phyloP scores from a whole-genome alignment of 1,140 invertebrate species.

The Helicorthomorpha holstii region DNA sequence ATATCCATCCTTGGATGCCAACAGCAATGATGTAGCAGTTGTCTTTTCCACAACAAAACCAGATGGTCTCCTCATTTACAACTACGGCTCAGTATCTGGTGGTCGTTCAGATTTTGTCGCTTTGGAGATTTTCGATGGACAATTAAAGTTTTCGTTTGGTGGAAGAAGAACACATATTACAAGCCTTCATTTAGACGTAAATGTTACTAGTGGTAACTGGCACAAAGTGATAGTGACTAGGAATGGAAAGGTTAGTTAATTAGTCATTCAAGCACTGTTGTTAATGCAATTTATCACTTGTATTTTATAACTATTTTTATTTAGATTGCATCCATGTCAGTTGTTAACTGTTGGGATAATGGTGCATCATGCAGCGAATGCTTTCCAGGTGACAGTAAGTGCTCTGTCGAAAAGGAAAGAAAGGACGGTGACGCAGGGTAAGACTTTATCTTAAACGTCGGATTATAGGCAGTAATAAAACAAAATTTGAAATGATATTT shows the following conservation, averaged over 20 bases:
- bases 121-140: constrained; percentile 64
- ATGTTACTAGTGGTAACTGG: constrained; percentile 72
- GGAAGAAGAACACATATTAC: constrained; percentile 70
- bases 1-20: constrained; percentile 63
- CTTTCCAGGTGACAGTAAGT: constrained; percentile 52
- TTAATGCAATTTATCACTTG: neutral
- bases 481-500: neutral
- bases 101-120: constrained; percentile 83
- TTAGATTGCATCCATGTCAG: constrained; percentile 60
- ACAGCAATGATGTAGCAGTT: constrained; percentile 64
- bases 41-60: constrained; percentile 77
- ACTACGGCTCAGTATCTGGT: constrained; percentile 66
- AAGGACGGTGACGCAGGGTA: neutral
- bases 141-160: constrained; percentile 72
- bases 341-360: constrained; percentile 59
- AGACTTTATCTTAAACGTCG: neutral
- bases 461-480: neutral
- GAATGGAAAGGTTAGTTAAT: constrained; percentile 38
- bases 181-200: constrained; percentile 41
- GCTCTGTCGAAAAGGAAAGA: constrained; percentile 43
- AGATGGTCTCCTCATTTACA: constrained; percentile 71
- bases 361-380: constrained; percentile 74
- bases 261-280: neutral
- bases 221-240: constrained; percentile 77
- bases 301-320: neutral